Evolutionary conservation across 2,888 invertebrate genomes (phyloP).

Genomic region (Lobophora halterata): DNA sequence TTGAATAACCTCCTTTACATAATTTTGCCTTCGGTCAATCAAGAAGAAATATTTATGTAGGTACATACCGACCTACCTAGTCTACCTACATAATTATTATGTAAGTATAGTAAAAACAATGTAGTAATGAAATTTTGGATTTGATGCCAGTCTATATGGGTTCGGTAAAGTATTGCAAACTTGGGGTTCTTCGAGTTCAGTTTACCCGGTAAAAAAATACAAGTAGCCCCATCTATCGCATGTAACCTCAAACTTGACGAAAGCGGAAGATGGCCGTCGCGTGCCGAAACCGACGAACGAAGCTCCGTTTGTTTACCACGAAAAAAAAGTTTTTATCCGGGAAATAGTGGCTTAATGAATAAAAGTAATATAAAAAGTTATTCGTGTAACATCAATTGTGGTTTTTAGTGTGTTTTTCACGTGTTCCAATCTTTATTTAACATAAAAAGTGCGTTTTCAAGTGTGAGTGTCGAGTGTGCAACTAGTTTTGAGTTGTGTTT

Average conservation of each 20-base stretch:
- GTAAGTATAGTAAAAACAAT: too few species aligned
- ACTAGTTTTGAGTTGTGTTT: constrained; percentile 38
- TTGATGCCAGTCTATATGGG: too few species aligned
- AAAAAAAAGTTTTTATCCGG: constrained; percentile 65
- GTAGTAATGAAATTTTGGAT: too few species aligned
- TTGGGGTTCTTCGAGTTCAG: too few species aligned
- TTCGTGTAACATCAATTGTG: constrained; percentile 37
- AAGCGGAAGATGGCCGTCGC: constrained; percentile 79
- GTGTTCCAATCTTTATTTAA: constrained; percentile 55
- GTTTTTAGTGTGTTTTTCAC: constrained; percentile 40
- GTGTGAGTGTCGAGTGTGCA: constrained; percentile 58
- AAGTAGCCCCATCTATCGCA: constrained; percentile 57
- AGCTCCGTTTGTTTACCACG: constrained; percentile 73
- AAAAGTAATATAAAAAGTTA: constrained; percentile 50
- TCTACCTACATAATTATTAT: too few species aligned
- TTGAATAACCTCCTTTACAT: too few species aligned
- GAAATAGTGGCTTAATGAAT: constrained; percentile 43
- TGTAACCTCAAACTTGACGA: constrained; percentile 61
- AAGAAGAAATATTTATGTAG: too few species aligned
- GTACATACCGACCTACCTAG: too few species aligned
- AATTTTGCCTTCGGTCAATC: too few species aligned
- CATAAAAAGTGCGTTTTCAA: constrained; percentile 47
- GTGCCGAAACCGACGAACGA: constrained; percentile 54
- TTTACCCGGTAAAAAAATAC: not conserved
- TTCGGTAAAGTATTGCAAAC: too few species aligned